phyloP scores from a whole-genome alignment of 2,113 vertebrate genomes.

The Aleadryas rufinucha region DNA sequence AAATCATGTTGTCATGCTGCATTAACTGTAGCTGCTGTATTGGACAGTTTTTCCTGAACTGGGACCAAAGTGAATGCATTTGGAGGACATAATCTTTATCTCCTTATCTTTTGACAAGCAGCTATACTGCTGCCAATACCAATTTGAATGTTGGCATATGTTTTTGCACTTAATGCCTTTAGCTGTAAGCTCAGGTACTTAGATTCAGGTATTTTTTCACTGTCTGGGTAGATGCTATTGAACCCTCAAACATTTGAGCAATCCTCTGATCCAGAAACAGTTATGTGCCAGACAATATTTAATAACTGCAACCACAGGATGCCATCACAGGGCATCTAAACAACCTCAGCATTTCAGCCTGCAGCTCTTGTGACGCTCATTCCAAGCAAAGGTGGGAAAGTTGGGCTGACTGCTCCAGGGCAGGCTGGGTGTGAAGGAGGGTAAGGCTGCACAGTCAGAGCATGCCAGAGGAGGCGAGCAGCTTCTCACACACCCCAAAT shows the following conservation, averaged over 20 bases:
- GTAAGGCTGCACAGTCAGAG: not conserved
- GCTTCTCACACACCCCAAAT: not conserved
- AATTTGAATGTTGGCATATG: not conserved
- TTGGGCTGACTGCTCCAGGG: accelerated
- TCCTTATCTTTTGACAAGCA: not conserved
- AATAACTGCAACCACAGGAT: not conserved
- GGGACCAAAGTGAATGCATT: not conserved
- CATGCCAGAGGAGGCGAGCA: not conserved
- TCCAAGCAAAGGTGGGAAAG: not conserved
- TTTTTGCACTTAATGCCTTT: not conserved
- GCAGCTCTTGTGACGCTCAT: not conserved
- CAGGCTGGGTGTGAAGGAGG: accelerated
- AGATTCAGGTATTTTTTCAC: not conserved
- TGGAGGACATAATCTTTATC: not conserved
- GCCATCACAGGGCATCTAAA: not conserved
- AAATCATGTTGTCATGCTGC: not conserved
- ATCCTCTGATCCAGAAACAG: not conserved
- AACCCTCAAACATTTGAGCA: not conserved
- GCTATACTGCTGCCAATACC: not conserved
- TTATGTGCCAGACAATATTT: not conserved
- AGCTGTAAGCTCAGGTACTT: not conserved
- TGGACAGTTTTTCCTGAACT: not conserved
- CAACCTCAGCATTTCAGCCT: not conserved
- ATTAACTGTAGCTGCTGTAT: not conserved
- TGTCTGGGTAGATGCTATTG: not conserved